A percentile compares a stretch with the other conserved stretches of the same genome.
Evolutionary conservation across 2,888 invertebrate species (phyloP).

Genomic region (Monoplex corrugatus): DNA sequence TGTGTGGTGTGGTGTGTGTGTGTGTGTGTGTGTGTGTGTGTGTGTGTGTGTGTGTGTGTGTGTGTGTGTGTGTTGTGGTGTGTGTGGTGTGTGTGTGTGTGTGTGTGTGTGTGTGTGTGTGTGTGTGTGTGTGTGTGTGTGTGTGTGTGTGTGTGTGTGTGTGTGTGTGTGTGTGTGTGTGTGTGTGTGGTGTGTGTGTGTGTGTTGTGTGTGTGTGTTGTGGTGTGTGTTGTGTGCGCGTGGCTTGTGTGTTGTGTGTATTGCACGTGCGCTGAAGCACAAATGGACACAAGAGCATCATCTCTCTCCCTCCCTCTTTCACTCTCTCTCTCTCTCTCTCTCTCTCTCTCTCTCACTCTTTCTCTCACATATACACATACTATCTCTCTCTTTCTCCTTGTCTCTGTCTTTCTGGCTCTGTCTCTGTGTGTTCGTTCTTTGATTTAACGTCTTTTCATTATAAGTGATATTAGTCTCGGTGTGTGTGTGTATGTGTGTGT

Average conservation of each 20-base stretch:
- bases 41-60: neutral
- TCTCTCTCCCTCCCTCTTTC: neutral
- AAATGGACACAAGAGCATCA: neutral
- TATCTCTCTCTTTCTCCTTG: neutral
- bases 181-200: no score
- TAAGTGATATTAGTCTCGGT: no score
- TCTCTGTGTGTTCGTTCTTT: no score
- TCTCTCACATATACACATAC: neutral
- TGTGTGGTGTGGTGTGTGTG: no score
- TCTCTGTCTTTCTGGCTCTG: no score
- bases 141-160: no score
- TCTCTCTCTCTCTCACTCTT: neutral
- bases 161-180: no score
- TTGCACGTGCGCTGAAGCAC: neutral
- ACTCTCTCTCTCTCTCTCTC: neutral
- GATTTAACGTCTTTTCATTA: no score
- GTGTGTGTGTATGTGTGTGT: neutral
- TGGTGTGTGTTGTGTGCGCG: no score
- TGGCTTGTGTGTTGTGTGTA: neutral
- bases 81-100: conserved; percentile 28
- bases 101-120: conserved; percentile 28
- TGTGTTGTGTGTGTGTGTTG: no score
- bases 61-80: conserved; percentile 2
- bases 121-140: neutral
- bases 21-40: neutral